Evolutionary conservation across 2,888 invertebrate species (phyloP).

Genomic region (Byasa hedistus): DNA sequence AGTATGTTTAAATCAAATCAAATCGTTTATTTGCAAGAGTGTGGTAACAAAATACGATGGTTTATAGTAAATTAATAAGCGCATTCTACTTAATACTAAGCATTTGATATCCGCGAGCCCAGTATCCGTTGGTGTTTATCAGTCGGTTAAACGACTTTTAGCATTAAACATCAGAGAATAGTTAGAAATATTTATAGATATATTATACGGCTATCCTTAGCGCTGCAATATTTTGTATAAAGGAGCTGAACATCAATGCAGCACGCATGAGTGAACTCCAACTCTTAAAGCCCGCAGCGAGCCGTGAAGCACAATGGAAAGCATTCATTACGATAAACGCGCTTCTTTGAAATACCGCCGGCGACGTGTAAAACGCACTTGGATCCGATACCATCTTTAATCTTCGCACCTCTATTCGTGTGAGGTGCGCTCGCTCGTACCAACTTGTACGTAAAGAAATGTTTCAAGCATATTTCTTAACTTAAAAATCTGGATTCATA

Average conservation of each 20-base stretch:
- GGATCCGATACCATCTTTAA: slow-evolving; percentile 73
- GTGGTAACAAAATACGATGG: too few relatives aligned
- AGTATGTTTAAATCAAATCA: too few relatives aligned
- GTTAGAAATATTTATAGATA: neutral
- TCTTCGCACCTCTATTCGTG: slow-evolving; percentile 77
- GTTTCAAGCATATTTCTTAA: slow-evolving; percentile 24
- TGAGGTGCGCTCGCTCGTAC: slow-evolving; percentile 51
- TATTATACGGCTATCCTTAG: neutral
- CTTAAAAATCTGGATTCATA: neutral
- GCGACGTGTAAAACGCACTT: slow-evolving; percentile 67
- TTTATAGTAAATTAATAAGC: too few relatives aligned
- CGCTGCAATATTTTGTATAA: slow-evolving; percentile 5
- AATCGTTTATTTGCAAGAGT: too few relatives aligned
- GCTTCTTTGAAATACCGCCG: slow-evolving; percentile 51
- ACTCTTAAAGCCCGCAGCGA: slow-evolving; percentile 4
- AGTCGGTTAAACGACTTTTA: too few relatives aligned
- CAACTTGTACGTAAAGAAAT: slow-evolving; percentile 66
- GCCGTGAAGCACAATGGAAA: slow-evolving; percentile 10
- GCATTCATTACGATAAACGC: slow-evolving; percentile 19
- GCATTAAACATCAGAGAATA: too few relatives aligned
- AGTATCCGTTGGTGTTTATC: too few relatives aligned
- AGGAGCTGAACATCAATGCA: slow-evolving; percentile 14
- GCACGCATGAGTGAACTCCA: slow-evolving; percentile 13
- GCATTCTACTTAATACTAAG: too few relatives aligned
- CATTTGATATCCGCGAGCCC: too few relatives aligned